Conservation (phyloP, 2,113 vertebrate genomes). For the Cinclus mexicanus region DNA sequence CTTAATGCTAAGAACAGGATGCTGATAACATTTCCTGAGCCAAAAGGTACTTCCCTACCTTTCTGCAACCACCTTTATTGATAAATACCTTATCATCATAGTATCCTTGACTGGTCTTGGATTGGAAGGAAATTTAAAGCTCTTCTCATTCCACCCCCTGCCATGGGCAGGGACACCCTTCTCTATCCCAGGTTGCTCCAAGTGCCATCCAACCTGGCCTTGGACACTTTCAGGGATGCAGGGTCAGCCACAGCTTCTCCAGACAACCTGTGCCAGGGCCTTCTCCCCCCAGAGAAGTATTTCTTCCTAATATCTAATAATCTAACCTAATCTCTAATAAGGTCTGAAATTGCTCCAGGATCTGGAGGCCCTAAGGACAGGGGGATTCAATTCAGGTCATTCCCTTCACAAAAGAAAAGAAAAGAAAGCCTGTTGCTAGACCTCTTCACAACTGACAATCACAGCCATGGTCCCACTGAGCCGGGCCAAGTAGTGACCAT, state of each 20-base stretch:
- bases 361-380: neutral
- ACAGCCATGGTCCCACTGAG: neutral
- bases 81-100: neutral
- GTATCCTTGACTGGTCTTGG: neutral
- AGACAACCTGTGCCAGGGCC: neutral
- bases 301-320: neutral
- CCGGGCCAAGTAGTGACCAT: neutral
- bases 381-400: neutral
- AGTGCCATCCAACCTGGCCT: fast-evolving
- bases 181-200: neutral
- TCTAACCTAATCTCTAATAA: neutral
- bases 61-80: neutral
- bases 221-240: neutral
- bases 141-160: neutral
- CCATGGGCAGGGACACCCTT: neutral
- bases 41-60: neutral
- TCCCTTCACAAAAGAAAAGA: neutral
- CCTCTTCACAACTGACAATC: neutral
- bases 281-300: fast-evolving
- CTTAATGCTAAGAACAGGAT: neutral
- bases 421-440: neutral
- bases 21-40: neutral
- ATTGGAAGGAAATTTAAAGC: neutral
- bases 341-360: neutral
- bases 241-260: neutral